Evolutionary conservation across 2,797 vertebrate genomes (phyloP), one percentile per base, ranked within the genome.

Genomic region (Hipposideros larvatus): DNA sequence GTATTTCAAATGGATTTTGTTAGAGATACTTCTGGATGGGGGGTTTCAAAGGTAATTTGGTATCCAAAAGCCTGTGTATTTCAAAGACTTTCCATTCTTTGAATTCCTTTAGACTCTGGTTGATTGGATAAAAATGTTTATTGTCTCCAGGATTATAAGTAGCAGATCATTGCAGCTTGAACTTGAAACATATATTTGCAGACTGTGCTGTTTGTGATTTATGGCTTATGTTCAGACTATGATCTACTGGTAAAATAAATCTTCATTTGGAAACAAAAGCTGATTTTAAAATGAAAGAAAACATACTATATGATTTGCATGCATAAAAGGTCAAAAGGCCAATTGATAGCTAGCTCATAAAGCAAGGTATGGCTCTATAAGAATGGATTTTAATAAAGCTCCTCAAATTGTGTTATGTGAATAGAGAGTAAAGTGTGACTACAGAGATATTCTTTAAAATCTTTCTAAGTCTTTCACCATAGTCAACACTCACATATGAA

Each of bases 1-100:
- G 98, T 98, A 98, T 99, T 98, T 99, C 98, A 99, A 98, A 98
- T 98, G 97, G 98, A 97, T 98, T 99, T 98, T 99, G 98, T 98
- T 98, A 96, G 75, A 97, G 97, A 98, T 98, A 97, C 97, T 98
- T 98, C 97, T 97, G 97, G 97, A 97, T 95, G 97, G 98, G 98
- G 93, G 92, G 95, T 95, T 98, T 98, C 98, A 98, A 96, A 98
- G 97, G 98, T 98, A 99, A 98, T 99, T 98, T 98, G 98, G 97
- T 98, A 98, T 98, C 98, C 98, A 97, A 98, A 98, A 98, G 97
- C 97, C 97, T 98, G 95, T 96, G 90, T 98, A 96, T 98, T 98
- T 98, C 98, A 98, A 98, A 98, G 97, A 98, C 94, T 93, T 97
- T 98, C 97, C 93, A 96, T 98, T 98, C 97, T 98, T 98, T 98